Percentiles rank a stretch among this genome's conserved stretches.
Evolutionary conservation across 2,888 invertebrate species (phyloP).

Genomic region (Koerneria pararmatus): DNA sequence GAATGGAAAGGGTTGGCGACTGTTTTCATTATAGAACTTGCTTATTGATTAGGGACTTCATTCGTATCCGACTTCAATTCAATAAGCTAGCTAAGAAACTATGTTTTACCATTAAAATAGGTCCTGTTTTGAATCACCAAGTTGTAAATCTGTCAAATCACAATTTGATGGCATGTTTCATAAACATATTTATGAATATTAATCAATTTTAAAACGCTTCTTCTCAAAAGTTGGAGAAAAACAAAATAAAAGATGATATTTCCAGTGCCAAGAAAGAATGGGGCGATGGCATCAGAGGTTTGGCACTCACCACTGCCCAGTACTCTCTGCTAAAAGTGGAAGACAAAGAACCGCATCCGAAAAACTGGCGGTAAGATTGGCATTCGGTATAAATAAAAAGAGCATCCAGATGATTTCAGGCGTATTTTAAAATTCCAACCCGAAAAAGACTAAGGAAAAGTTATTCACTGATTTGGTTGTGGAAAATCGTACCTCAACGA

Average conservation of each 20-base stretch:
- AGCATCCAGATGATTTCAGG: not conserved
- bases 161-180: too few relatives aligned
- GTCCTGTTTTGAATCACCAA: constrained; percentile 1
- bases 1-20: constrained; percentile 86
- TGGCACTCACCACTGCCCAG: constrained; percentile 92
- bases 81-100: not conserved
- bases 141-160: too few relatives aligned
- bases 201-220: too few relatives aligned
- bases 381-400: not conserved
- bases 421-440: not conserved
- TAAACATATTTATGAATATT: too few relatives aligned
- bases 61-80: not conserved
- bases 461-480: too few relatives aligned
- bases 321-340: constrained; percentile 88
- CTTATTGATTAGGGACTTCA: too few relatives aligned
- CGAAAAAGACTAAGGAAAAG: too few relatives aligned
- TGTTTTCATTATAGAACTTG: not conserved
- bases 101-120: not conserved
- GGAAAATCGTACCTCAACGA: too few relatives aligned
- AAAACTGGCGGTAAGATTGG: constrained; percentile 77
- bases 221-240: not conserved
- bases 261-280: constrained; percentile 90
- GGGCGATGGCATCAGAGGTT: constrained; percentile 97
- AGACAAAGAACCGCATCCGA: constrained; percentile 93
- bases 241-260: not conserved